Percentiles rank a stretch among this genome's conserved stretches.
Evolutionary conservation across 53 echinoderm and acorn worm genomes (phyloP).

Genomic region (Luidia sarsii): DNA sequence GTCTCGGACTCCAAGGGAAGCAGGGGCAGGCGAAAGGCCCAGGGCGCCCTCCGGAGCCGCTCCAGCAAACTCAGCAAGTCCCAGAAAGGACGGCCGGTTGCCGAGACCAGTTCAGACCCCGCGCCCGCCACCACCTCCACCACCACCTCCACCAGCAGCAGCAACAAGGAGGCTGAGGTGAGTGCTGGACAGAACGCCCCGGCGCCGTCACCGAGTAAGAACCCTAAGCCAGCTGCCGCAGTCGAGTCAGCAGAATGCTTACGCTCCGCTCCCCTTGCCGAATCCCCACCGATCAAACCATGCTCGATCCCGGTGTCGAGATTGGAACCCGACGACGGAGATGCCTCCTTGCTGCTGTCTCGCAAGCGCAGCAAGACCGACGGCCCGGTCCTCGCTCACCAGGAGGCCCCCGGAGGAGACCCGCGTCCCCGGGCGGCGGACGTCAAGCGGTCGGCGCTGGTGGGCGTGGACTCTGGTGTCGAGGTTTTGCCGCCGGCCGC

Average conservation of each 20-base stretch:
- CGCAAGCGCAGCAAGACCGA: too few relatives aligned
- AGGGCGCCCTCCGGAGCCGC: too few relatives aligned
- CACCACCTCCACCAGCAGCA: background rate
- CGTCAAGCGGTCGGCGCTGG: too few relatives aligned
- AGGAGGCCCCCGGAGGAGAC: too few relatives aligned
- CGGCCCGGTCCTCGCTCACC: too few relatives aligned
- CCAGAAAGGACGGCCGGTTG: background rate
- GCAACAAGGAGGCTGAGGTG: background rate
- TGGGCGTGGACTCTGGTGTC: too few relatives aligned
- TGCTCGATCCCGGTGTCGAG: too few relatives aligned
- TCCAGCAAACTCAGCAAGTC: constrained; percentile 11
- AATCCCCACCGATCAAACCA: too few relatives aligned
- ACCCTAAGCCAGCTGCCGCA: background rate
- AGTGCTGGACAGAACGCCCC: background rate
- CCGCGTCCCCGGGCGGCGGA: too few relatives aligned
- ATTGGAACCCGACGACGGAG: background rate
- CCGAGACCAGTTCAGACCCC: background rate
- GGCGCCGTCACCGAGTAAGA: background rate
- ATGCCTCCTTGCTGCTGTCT: too few relatives aligned
- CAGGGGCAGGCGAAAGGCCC: background rate
- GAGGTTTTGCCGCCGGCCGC: too few relatives aligned
- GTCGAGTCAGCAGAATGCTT: constrained; percentile 8
- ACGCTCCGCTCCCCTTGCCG: background rate
- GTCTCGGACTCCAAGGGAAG: background rate
- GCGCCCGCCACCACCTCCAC: background rate